Percentiles rank a stretch among this genome's conserved stretches.
phyloP scores from a whole-genome alignment of 2,888 invertebrate species.

The Melanchra persicariae region DNA sequence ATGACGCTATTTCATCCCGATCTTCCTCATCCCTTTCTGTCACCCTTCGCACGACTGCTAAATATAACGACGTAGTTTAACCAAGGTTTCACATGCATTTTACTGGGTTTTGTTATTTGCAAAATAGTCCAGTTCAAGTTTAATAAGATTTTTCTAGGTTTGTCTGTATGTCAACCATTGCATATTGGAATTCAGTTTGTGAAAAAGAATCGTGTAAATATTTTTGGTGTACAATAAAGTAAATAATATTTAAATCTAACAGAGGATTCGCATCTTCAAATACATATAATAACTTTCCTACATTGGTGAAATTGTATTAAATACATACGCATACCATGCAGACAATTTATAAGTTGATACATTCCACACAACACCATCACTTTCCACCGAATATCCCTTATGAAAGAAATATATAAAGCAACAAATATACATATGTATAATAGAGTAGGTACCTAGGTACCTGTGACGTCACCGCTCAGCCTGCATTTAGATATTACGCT shows the following conservation, averaged over 20 bases:
- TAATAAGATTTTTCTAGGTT: background rate
- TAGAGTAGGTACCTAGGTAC: background rate
- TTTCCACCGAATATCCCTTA: background rate
- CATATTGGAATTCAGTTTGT: no score
- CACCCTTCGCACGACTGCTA: background rate
- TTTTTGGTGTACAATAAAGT: no score
- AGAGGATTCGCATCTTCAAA: no score
- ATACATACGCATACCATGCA: no score
- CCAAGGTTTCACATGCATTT: no score
- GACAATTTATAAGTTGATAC: background rate
- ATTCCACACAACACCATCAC: background rate
- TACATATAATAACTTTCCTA: no score
- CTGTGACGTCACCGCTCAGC: slow-evolving; percentile 13
- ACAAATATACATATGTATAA: slow-evolving; percentile 34
- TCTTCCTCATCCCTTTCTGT: background rate
- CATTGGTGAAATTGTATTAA: no score
- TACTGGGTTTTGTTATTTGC: no score
- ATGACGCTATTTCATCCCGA: background rate
- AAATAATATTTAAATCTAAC: no score
- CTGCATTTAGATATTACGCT: slow-evolving; percentile 43
- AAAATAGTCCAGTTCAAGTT: background rate
- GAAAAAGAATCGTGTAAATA: no score
- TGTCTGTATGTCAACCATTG: background rate
- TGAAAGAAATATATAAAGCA: slow-evolving; percentile 11
- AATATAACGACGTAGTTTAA: background rate